Evolutionary conservation across 2,113 vertebrate genomes (phyloP).

Genomic region (Beaufortia kweichowensis): DNA sequence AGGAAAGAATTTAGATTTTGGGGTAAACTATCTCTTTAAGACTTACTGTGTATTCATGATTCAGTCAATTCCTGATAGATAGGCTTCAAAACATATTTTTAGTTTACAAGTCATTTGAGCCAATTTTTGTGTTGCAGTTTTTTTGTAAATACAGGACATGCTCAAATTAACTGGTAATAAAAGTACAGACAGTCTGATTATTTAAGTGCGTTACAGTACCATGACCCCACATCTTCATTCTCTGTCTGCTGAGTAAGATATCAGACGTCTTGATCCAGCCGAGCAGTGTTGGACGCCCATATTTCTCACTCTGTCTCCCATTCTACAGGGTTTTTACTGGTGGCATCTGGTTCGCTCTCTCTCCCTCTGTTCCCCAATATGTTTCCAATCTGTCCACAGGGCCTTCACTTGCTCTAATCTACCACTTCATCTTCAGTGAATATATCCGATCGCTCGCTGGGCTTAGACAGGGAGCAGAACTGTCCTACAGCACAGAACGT

Average conservation of each 20-base stretch:
- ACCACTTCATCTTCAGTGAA: slow-evolving; percentile 41
- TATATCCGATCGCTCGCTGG: slow-evolving; percentile 53
- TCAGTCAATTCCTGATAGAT: too few relatives aligned
- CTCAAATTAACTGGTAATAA: neutral
- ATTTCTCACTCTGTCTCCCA: slow-evolving; percentile 42
- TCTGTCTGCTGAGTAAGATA: slow-evolving; percentile 34
- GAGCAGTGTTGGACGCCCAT: slow-evolving; percentile 28
- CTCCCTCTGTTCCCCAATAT: slow-evolving; percentile 67
- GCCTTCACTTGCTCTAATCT: slow-evolving; percentile 26
- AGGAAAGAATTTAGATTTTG: too few relatives aligned
- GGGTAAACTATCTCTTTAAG: too few relatives aligned
- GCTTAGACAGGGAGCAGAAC: slow-evolving; percentile 14
- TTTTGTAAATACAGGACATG: too few relatives aligned
- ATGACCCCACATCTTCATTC: slow-evolving; percentile 25
- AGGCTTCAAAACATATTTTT: too few relatives aligned
- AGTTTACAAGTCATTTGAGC: too few relatives aligned
- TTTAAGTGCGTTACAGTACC: neutral
- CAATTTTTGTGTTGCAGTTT: too few relatives aligned
- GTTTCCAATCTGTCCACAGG: slow-evolving; percentile 60
- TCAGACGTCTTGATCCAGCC: slow-evolving; percentile 18
- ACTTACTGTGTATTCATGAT: too few relatives aligned
- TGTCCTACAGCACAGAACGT: neutral
- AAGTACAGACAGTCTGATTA: neutral
- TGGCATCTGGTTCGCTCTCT: slow-evolving; percentile 60
- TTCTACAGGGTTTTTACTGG: slow-evolving; percentile 57